Evolutionary conservation across 2,888 invertebrate species (phyloP), one percentile per base, ranked within the genome.

Genomic region (Elmis aenea): DNA sequence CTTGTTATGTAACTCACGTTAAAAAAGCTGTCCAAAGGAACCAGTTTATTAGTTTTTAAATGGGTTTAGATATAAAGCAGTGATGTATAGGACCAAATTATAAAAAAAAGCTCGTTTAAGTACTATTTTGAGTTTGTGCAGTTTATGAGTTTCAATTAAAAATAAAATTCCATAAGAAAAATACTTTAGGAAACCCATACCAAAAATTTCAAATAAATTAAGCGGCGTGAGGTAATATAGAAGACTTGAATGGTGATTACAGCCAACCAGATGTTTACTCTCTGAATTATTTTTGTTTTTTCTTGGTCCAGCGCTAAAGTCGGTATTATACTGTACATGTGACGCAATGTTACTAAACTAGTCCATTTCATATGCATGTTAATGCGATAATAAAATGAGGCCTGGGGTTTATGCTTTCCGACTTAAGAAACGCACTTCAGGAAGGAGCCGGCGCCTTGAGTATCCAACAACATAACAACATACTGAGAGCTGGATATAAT

Each of bases 161-260:
- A 43, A 50, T 42, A 48, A 50, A 50, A 35, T 35, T 38, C 39
- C 36, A 44, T 43, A 47, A 46, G 48, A 47, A 45, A 42, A 35
- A 46, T 50, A 50, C 47, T 48, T 50, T 50, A 46, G 42, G 47
- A 40, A 42, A 50, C 47, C 46, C 46, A 50, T 46, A 50, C 45
- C 46, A 45, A 46, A 40, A 35, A 34, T 29, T 39, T 30, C 46
- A 25, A 38, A 46, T 44, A 46, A 46, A 46, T 46, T 40, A 46
- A 33, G 26, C 32, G 33, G 38, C 40, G 41, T 35, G 41, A 30
- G 38, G 35, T 40, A 32, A 41, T 41, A 36, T 43, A 46, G 43
- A 38, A 42, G 34, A 41, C 41, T 28, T 41, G 38, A 43, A 44
- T 29, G 35, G 36, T 28, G 23, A 13, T 33, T 29, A 26, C 36